Evolutionary conservation across 1,140 invertebrate species (phyloP), one percentile per base, ranked within the genome.

Genomic region (Drosophila nigromelanica): DNA sequence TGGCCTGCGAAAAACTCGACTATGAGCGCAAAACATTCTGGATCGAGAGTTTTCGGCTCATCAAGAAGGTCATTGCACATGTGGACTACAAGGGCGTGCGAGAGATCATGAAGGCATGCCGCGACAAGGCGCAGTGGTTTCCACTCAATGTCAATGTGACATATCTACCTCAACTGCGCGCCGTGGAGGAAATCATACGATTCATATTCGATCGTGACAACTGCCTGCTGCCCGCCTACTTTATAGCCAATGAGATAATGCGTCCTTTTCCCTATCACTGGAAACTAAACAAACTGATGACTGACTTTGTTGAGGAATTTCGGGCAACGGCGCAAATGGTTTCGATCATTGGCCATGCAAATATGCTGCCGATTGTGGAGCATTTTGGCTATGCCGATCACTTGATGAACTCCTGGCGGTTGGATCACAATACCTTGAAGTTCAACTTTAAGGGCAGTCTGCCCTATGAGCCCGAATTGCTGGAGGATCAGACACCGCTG

Each of bases 201-300:
- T 95, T 96, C 76, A 98, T 99, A 78, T 97, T 99, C 93, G 97
- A 99, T 91, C 93, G 98, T 30, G 97, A 98, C 93, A 95, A 96
- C 4, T 98, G 97, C 87, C 92, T 99, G 8, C 92, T 99, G 43
- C 98, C 98, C 11, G 97, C 96, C 15, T 99, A 99, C 92, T 97
- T 99, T 74, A 97, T 99, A 70, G 96, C 98, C 0, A 98, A 98
- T 92, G 98, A 99, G 93, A 96, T 99, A 97, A 99, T 93, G 95
- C 96, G 39, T 95, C 97, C 80, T 95, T 96, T 85, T 95, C 94
- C 96, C 94, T 97, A 97, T 35, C 98, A 99, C 92, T 99, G 98
- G 98, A 96, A 96, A 94, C 92, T 99, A 14, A 96, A 97, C 33
- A 95, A 95, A 86, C 92, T 99, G 4, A 93, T 99, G 63, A 96